Evolutionary conservation across 2,888 invertebrate genomes (phyloP), one percentile per base, ranked within the genome.

Genomic region (Atrina japonica): DNA sequence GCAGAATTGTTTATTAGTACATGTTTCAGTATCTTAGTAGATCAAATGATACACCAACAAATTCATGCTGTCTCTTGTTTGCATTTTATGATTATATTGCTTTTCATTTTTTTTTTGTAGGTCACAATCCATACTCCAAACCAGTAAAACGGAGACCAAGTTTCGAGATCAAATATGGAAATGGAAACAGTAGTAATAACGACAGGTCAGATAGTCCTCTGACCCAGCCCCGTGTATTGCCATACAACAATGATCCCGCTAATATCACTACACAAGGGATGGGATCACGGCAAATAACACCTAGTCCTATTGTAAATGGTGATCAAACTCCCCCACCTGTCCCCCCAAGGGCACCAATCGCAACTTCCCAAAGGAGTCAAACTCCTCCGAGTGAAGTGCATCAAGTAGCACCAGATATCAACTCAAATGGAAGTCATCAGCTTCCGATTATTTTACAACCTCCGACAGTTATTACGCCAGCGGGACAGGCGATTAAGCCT

Each of bases 181-280:
- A 61, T 27, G 43, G 47, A n/a, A 21, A 97, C 6, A 97, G 97
- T 88, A 96, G 96, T 89, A 96, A 96, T 18, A 94, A 96, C 78
- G 93, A 94, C 1, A 76, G 88, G 9, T 88, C 88, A 18, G 86
- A 87, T 66, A 87, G 86, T 72, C 88, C 87, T 1, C 53, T 45
- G 23, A 55, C 66, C 1, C 45, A 60, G 6, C 55, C 49, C 0
- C 45, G 60, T 27, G 45, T 50, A 5, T 29, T 43, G n/a, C 59
- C 66, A 18, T 45, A 40, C 18, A 45, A 43, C 21, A 56, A 30
- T 50, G 40, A 21, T 27, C 52, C 29, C n/a, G 27, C 23, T 2
- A 7, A 7, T 5, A 11, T 11, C 5, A 11, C 11, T 7, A 11
- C 6, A 35, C 35, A 35, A 35, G 35, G 35, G 6, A 35, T 35